These are phyloP conservation scores for Oryzias dopingdopingensis DNA, from an alignment of 2,797 vertebrate genomes.

Conservation along the genomic window DNA sequence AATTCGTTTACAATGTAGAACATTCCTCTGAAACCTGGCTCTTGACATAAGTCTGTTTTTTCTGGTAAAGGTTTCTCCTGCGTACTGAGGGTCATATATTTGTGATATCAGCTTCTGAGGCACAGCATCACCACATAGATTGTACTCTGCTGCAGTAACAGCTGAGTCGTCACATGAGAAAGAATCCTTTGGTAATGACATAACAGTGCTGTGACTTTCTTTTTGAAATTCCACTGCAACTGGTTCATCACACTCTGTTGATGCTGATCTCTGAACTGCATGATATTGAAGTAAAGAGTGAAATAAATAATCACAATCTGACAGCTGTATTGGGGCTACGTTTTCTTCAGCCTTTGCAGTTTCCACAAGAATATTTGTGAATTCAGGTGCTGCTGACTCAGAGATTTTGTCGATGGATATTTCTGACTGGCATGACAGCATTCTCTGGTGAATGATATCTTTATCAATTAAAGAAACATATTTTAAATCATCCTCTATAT, in stretches of 20 bases:
- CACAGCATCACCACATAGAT: slow-evolving; percentile 49
- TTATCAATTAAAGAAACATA: slow-evolving; percentile 20
- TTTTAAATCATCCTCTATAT: slow-evolving; percentile 13
- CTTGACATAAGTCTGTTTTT: slow-evolving; percentile 52
- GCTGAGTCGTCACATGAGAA: slow-evolving; percentile 17
- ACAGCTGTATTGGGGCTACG: slow-evolving; percentile 20
- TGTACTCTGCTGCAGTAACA: slow-evolving; percentile 30
- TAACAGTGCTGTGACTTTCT: neutral
- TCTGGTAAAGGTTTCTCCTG: slow-evolving; percentile 51
- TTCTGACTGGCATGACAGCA: slow-evolving; percentile 36
- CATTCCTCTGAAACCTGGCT: slow-evolving; percentile 12
- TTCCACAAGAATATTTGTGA: slow-evolving; percentile 22
- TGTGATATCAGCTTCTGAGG: slow-evolving; percentile 63
- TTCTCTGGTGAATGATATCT: slow-evolving; percentile 8
- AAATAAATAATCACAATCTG: slow-evolving; percentile 33
- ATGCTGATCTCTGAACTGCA: slow-evolving; percentile 35
- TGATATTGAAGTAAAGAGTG: slow-evolving; percentile 5
- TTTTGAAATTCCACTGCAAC: neutral
- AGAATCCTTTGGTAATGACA: slow-evolving; percentile 6
- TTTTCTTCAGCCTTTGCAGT: slow-evolving; percentile 10
- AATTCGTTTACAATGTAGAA: slow-evolving; percentile 9
- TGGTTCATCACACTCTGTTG: slow-evolving; percentile 38
- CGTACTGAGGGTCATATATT: slow-evolving; percentile 67
- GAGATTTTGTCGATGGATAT: slow-evolving; percentile 23
- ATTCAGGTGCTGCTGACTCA: slow-evolving; percentile 36